Base-by-base conservation (phyloP, 2,888 invertebrate genomes). In the Diplolepis rosae region DNA sequence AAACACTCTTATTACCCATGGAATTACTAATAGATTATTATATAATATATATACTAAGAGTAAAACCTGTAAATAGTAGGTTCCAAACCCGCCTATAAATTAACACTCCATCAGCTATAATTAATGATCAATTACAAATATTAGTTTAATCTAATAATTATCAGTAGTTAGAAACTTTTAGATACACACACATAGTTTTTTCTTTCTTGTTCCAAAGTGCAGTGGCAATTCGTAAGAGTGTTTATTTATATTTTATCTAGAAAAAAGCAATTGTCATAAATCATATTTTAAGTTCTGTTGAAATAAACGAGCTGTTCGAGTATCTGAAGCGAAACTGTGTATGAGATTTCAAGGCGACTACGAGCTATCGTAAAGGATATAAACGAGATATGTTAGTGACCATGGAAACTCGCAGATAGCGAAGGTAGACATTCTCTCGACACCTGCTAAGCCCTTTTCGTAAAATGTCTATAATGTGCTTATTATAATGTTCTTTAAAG, bases 321-420 rank as follows among this genome's bases (percentile, higher is more conserved):
- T 61, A 2, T 42, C 24, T 61, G 13, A 24, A 61, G 61, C 18
- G 27, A 61, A 39, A 61, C 39, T 24, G 18, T 61, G 35, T 30
- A 54, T 61, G 35, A 27, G 39, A 24, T 61, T 61, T 61, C 61
- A 61, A 61, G 39, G 61, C 32, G n/a, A 56, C 18, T 56, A 32
- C 30, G 30, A 30, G 56, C 39, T 56, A 22, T 18, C 18, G n/a
- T 24, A 35, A 61, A 39, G n/a, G 61, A 61, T 24, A 39, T 39
- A 61, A 61, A 61, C 24, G 61, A 39, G 35, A 61, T 61, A 61
- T 22, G 13, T 32, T 54, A 54, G 30, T 32, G 32, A 32, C n/a
- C 22, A 24, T 61, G 32, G 35, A 56, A 52, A 52, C 28, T 52
- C 28, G 52, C 52, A 32, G 48, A 48, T 48, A 48, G 0, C 22